Base-by-base conservation (phyloP, 1,140 invertebrate genomes). In the Leucophenga varia region DNA sequence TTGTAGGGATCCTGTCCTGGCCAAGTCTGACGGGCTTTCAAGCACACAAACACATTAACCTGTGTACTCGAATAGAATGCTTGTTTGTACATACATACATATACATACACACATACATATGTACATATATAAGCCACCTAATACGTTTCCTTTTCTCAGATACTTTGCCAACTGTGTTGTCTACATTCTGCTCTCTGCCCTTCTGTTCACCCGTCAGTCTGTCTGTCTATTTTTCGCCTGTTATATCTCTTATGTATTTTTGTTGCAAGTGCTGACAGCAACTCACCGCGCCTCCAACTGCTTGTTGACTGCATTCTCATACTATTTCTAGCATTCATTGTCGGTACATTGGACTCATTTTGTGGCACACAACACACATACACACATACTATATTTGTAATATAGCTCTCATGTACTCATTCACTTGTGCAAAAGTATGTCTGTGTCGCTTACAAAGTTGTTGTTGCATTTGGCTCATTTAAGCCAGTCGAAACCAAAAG, bases 301-400 rank as follows among this genome's bases (percentile, higher is more conserved):
- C 8, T 7, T 12, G n/a, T 4, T 16, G 14, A 7, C 13, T 10
- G 31, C 37, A 21, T 18, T 21, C 19, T 25, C 19, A 40, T 43
- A 10, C 36, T 22, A 31, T 35, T 39, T n/a, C 28, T 32, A 14
- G 40, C 36, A 43, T 28, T 14, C 46, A 60, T 54, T 49, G 61
- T 52, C 55, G 52, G 61, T 65, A 65, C 61, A 65, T 67, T 65
- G 61, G 63, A 65, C 61, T 56, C 63, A 56, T 61, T 67, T 59
- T 43, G 37, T 46, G 22, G 61, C 61, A 40, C 57, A 53, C 47
- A n/a, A 39, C 35, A 47, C 47, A 35, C n/a, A 28, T 16, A 19
- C 25, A 46, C 42, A 55, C 46, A 18, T 19, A 44, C 49, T n/a
- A n/a, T n/a, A n/a, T n/a, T n/a, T n/a, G n/a, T n/a, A n/a, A n/a